Evolutionary conservation across 2,113 vertebrate species (phyloP), one percentile per base, ranked within the genome.

Genomic region (Carassius auratus): DNA sequence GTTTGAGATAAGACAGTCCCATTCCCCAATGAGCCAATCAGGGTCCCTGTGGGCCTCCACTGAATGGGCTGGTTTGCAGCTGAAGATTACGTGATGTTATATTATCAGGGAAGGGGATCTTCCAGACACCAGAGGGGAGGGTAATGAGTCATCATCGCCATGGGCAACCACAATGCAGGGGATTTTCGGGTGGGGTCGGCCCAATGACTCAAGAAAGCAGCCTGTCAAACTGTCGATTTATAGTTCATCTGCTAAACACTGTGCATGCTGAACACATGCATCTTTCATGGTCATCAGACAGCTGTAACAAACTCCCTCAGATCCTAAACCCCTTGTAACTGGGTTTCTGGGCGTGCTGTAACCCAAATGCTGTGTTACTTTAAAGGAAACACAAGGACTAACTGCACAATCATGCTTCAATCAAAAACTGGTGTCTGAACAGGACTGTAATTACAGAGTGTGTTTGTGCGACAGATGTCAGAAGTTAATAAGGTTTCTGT

Each of bases 51-150:
- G 73, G 76, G 30, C 36, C 30, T 78, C 36, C 50, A 85, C 89
- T 86, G 86, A 81, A 91, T 87, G 83, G 87, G 55, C 88, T 81
- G 83, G 61, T 83, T 88, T 90, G 85, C 91, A 92, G 88, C 88
- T 91, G 89, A 90, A 90, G 89, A 89, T 87, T 85, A 85, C 69
- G 88, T 93, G 93, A 94, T 90, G 91, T 94, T 90, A 95, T 91
- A 48, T 86, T 86, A 74, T 84, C 87, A 89, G 87, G 86, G 89
- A 90, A 89, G 91, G 89, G 89, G 85, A 92, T 88, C 91, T 88
- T 89, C 89, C 85, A 87, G 75, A 90, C 91, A 90, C 81, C 89
- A 86, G 73, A 62, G 75, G 55, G 73, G 64, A 66, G 73, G 90
- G 30, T 62, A 82, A 90, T 92, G 89, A 92, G 55, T 94, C 91